Base-by-base conservation (phyloP, 2,888 invertebrate genomes). In the Acleris holmiana region DNA sequence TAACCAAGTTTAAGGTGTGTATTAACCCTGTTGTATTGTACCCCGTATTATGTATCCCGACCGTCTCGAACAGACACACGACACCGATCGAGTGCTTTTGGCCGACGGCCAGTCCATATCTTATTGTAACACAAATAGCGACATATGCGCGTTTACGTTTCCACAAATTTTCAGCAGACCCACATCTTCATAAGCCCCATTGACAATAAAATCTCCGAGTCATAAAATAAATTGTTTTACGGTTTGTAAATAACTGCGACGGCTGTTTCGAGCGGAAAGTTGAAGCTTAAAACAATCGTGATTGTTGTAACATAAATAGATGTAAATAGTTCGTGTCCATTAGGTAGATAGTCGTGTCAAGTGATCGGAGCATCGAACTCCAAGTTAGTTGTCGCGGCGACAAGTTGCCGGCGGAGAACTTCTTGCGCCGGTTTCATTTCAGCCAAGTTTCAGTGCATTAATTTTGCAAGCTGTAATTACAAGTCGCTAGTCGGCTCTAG, bases 391-490 rank as follows among this genome's bases (percentile, higher is more conserved):
- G 76, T 79, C 79, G 76, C 76, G 78, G 72, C 69, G 71, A 69
- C 73, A 73, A 78, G 72, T 77, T 76, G 71, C 69, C 71, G 75
- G 73, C 75, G 74, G 77, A 73, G 77, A 88, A 89, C 82, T 89
- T 87, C 79, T 82, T 82, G 84, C 83, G 82, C 87, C 77, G 87
- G 88, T 88, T 91, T 89, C 88, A 89, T 91, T 91, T 88, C 86
- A 85, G 85, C 82, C 86, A 85, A 88, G 89, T 90, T 88, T 86
- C 84, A 83, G 85, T 88, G 88, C 90, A 91, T 91, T 91, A 90
- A 90, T 91, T 89, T 90, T 91, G 88, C 89, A 90, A 78, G 85
- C 85, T 82, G 90, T 91, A 91, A 91, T 91, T 91, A 91, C 89
- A 86, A 88, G 89, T 88, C 86, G 79, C 85, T 81, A 85, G 86